These are phyloP conservation scores for Drosophila subsilvestris DNA, from an alignment of 2,888 invertebrate species.

Conservation along the genomic window DNA sequence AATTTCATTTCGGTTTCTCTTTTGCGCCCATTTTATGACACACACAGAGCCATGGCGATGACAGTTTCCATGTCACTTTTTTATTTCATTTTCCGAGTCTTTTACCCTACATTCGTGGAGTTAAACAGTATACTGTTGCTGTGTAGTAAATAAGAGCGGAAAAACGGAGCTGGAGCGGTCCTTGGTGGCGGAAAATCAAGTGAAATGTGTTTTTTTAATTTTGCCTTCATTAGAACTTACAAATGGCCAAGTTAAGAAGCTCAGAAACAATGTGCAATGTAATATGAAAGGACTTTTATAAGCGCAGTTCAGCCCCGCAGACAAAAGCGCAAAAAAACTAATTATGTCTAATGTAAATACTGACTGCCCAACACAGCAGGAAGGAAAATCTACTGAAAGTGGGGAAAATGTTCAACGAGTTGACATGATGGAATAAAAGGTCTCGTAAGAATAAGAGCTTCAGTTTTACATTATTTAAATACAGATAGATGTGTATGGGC, in stretches of 20 bases:
- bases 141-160: not conserved
- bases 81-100: conserved; percentile 26
- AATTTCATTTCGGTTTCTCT: conserved; percentile 48
- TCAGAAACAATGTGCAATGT: conserved; percentile 38
- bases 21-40: conserved; percentile 41
- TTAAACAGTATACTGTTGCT: not conserved
- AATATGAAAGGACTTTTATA: conserved; percentile 54
- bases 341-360: conserved; percentile 67
- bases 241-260: conserved; percentile 40
- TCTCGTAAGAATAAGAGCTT: not conserved
- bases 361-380: conserved; percentile 15
- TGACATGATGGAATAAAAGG: not conserved
- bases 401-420: not conserved
- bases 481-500: too few relatives aligned
- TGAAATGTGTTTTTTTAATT: conserved; percentile 43
- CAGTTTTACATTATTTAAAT: too few relatives aligned
- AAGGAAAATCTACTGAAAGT: not conserved
- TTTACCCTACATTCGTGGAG: not conserved
- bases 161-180: too few relatives aligned
- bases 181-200: conserved; percentile 30
- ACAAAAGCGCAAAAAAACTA: conserved; percentile 56
- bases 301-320: conserved; percentile 19
- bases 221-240: conserved; percentile 49
- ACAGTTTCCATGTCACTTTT: conserved; percentile 35
- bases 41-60: conserved; percentile 40